Evolutionary conservation across 2,797 vertebrate genomes (phyloP), one percentile per base, ranked within the genome.

Genomic region (Champsocephalus gunnari): DNA sequence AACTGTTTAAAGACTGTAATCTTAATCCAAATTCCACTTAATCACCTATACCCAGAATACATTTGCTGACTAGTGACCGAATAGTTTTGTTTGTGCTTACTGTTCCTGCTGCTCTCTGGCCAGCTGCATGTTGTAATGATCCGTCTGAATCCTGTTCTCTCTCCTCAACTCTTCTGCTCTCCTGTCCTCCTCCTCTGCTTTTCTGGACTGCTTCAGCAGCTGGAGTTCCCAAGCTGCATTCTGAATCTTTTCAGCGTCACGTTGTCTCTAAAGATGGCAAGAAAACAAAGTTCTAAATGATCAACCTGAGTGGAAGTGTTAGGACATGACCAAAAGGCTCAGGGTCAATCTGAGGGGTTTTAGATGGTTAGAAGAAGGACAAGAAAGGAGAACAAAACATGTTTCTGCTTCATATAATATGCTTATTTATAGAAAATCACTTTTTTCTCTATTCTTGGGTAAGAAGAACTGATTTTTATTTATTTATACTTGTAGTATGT

Each of bases 71-170:
- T 58, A 9, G 19, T 10, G 41, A 12, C 28, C 60, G 51, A 66
- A 32, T 17, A 60, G 55, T 63, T 13, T 5, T 67, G 16, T 41
- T 60, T 59, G 21, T 66, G 53, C 94, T 92, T 73, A 96, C 95
- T 93, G 60, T 71, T 73, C 75, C 49, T 79, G 86, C 87, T 95
- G 94, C 81, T 95, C 92, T 79, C n/a, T 79, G 43, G 93, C 90
- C 87, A 96, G 90, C 79, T 92, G 91, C 86, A 63, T 57, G 81
- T 96, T 96, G 86, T 82, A 81, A 21, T 66, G 73, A 67, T 92
- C 92, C 49, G 89, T 75, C 71, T 92, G 84, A 38, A 82, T 50
- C 80, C 91, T 92, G 72, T 11, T 89, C 73, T 92, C 83, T 75
- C 88, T 93, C 61, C 82, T 91, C 73, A 87, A 57, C 74, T 92